Percentiles rank a stretch among this genome's conserved stretches.
Evolutionary conservation across 2,888 invertebrate species (phyloP).

Genomic region (Elmis aenea): DNA sequence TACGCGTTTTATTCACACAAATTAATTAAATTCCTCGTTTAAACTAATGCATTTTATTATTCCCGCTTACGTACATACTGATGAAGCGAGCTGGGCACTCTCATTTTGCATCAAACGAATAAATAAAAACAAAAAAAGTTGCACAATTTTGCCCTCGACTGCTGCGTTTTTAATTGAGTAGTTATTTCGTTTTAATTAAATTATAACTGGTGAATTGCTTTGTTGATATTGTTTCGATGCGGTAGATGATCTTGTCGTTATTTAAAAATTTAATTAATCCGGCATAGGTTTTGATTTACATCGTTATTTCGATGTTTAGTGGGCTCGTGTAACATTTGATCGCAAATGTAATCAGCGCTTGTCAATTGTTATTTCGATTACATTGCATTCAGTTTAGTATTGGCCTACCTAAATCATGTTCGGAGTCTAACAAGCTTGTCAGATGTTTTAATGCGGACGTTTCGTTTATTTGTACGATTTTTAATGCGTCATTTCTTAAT

Average conservation of each 20-base stretch:
- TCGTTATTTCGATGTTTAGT: conserved; percentile 6
- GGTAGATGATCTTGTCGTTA: conserved; percentile 25
- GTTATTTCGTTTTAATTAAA: conserved; percentile 29
- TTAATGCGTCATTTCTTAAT: no score
- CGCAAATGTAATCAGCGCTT: background rate
- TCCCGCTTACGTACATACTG: no score
- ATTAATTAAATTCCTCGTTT: conserved; percentile 7
- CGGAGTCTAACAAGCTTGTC: no score
- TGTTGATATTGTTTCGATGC: conserved; percentile 28
- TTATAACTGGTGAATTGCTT: conserved; percentile 29
- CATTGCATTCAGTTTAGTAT: background rate
- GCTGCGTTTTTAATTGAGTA: no score
- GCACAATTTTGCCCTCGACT: no score
- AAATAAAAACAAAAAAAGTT: no score
- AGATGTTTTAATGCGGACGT: no score
- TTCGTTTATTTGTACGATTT: no score
- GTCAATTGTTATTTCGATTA: background rate
- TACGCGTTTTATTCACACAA: conserved; percentile 6
- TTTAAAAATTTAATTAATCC: conserved; percentile 21
- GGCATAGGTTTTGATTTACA: conserved; percentile 14
- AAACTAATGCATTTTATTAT: conserved; percentile 8
- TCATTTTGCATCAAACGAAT: no score
- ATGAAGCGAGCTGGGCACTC: no score
- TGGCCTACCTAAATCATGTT: background rate
- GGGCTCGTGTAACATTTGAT: background rate